Conservation (phyloP, 2,113 vertebrate species). For the Siniperca knerii region DNA sequence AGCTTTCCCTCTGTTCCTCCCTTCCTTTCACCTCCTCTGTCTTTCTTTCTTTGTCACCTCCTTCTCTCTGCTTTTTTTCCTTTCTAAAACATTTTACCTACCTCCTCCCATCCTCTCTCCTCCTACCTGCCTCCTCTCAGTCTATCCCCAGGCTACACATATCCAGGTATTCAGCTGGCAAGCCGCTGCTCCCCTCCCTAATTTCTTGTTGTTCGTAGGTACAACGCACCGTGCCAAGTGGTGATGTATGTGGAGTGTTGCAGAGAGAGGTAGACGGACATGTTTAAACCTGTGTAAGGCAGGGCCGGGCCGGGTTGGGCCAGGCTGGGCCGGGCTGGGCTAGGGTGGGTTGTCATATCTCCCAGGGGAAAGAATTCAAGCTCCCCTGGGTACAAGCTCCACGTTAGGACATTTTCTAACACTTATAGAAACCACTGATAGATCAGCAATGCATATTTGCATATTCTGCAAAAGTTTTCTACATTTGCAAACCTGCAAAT, state of each 20-base stretch:
- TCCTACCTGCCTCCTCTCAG: constrained; percentile 3
- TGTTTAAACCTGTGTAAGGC: constrained; percentile 53
- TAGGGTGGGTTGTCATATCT: neutral
- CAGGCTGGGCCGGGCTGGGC: neutral
- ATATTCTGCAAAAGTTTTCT: neutral
- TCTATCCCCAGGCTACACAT: constrained; percentile 39
- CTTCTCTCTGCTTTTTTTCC: no score
- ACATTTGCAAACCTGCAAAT: neutral
- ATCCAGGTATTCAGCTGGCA: constrained; percentile 59
- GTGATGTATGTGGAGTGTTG: constrained; percentile 55
- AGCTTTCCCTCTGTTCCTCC: neutral
- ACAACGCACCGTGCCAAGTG: constrained; percentile 39
- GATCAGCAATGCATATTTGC: neutral
- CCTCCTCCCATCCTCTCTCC: constrained; percentile 1
- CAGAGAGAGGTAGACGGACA: constrained; percentile 10
- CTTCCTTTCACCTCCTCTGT: neutral
- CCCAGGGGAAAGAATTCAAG: constrained; percentile 29
- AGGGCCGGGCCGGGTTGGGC: neutral
- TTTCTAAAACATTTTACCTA: neutral
- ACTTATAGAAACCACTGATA: neutral
- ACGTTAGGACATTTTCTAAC: constrained; percentile 14
- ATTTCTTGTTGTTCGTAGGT: constrained; percentile 65
- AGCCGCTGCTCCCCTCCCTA: constrained; percentile 48
- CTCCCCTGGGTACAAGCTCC: neutral
- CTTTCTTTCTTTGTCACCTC: neutral